Evolutionary conservation across 2,797 vertebrate species (phyloP).

Genomic region (Epinephelus awoara): DNA sequence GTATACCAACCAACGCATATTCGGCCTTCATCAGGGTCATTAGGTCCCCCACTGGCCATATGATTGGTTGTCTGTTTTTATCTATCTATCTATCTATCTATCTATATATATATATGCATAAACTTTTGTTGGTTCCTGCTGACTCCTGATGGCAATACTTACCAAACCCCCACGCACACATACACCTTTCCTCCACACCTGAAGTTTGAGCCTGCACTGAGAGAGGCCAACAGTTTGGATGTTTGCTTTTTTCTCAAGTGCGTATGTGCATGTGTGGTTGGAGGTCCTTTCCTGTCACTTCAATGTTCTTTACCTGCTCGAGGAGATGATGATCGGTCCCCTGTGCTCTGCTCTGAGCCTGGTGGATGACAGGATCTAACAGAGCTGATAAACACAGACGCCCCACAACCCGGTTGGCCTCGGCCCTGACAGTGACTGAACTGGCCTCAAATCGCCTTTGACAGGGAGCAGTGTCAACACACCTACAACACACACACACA

Average conservation of each 20-base stretch:
- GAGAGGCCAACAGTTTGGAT: slow-evolving; percentile 52
- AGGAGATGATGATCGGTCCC: slow-evolving; percentile 82
- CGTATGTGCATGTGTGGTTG: slow-evolving; percentile 46
- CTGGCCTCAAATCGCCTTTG: slow-evolving; percentile 86
- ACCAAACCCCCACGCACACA: too few relatives aligned
- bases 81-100: too few relatives aligned
- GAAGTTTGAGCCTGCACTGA: slow-evolving; percentile 25
- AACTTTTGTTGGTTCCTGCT: too few relatives aligned
- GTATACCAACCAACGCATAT: too few relatives aligned
- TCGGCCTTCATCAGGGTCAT: background rate
- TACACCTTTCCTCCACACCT: slow-evolving; percentile 25
- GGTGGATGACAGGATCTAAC: slow-evolving; percentile 83
- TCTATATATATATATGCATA: too few relatives aligned
- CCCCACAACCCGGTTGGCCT: slow-evolving; percentile 76
- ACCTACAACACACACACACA: slow-evolving; percentile 40
- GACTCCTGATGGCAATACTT: too few relatives aligned
- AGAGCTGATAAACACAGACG: slow-evolving; percentile 84
- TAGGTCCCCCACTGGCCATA: too few relatives aligned
- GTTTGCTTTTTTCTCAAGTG: slow-evolving; percentile 36
- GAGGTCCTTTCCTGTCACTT: slow-evolving; percentile 82
- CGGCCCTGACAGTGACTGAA: slow-evolving; percentile 87
- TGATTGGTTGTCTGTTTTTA: too few relatives aligned
- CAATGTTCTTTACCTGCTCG: slow-evolving; percentile 82
- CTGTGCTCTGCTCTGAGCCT: slow-evolving; percentile 69
- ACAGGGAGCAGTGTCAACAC: slow-evolving; percentile 81